Evolutionary conservation across 2,888 invertebrate genomes (phyloP).

Genomic region (Leistus spinibarbis): DNA sequence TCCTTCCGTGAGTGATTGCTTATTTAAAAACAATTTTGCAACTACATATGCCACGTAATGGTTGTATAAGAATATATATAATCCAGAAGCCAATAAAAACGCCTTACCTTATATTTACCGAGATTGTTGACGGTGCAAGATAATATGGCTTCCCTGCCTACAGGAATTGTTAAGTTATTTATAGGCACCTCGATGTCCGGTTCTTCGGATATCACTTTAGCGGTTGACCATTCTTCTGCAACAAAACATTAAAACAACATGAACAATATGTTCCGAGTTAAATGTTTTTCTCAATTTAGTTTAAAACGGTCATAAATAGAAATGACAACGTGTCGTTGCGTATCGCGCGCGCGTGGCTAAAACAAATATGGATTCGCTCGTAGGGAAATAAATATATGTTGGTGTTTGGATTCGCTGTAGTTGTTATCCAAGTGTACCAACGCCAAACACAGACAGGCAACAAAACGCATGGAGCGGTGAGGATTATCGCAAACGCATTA

Average conservation of each 20-base stretch:
- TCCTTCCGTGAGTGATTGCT: too few species aligned
- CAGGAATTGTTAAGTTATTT: slow-evolving; percentile 67
- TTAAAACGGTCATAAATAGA: background rate
- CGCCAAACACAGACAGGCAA: slow-evolving; percentile 2
- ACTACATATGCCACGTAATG: too few species aligned
- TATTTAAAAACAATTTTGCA: too few species aligned
- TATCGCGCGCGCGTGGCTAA: background rate
- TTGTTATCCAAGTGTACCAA: slow-evolving; percentile 17
- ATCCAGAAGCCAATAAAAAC: slow-evolving; percentile 53
- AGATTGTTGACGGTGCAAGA: slow-evolving; percentile 69
- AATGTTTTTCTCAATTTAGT: background rate
- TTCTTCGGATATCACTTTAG: slow-evolving; percentile 63
- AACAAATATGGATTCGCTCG: background rate
- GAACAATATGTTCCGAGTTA: slow-evolving; percentile 10
- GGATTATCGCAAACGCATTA: slow-evolving; percentile 34
- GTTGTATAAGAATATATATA: slow-evolving; percentile 50
- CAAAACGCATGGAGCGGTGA: background rate
- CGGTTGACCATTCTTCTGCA: slow-evolving; percentile 65
- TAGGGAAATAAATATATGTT: background rate
- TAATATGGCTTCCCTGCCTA: slow-evolving; percentile 68
- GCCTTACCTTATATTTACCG: slow-evolving; percentile 67
- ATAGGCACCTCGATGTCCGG: slow-evolving; percentile 68
- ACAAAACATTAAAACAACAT: too few species aligned
- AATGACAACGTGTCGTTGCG: background rate
- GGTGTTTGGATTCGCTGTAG: background rate